phyloP scores from a whole-genome alignment of 2,113 vertebrate species.

The Rynchops niger region DNA sequence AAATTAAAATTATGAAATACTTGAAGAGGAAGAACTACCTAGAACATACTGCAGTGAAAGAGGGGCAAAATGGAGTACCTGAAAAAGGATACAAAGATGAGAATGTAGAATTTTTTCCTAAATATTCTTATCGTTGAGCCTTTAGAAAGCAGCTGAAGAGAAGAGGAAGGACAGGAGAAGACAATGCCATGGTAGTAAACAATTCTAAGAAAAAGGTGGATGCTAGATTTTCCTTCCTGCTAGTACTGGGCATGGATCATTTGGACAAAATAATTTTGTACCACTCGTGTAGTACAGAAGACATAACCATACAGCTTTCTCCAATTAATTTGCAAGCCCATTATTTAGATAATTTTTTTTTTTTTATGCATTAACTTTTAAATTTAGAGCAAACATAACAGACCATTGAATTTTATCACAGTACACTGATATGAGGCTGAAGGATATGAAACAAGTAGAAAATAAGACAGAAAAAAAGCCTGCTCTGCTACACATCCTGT shows the following conservation, averaged over 20 bases:
- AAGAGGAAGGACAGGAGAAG: neutral
- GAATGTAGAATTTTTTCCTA: neutral
- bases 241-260: neutral
- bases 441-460: neutral
- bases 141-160: neutral
- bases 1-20: neutral
- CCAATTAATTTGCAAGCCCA: neutral
- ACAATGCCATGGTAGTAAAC: neutral
- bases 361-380: neutral
- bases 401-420: neutral
- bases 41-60: neutral
- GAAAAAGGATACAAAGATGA: neutral
- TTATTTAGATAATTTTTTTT: neutral
- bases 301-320: neutral
- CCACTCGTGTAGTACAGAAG: neutral
- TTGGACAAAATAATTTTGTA: neutral
- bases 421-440: neutral
- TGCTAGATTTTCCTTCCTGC: neutral
- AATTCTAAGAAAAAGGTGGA: neutral
- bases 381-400: neutral
- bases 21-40: neutral
- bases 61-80: neutral
- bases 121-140: neutral
- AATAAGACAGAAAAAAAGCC: neutral
- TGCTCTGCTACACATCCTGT: neutral